Conservation (phyloP, 2,888 invertebrate species). For the Eudiplozoon nipponicum region DNA sequence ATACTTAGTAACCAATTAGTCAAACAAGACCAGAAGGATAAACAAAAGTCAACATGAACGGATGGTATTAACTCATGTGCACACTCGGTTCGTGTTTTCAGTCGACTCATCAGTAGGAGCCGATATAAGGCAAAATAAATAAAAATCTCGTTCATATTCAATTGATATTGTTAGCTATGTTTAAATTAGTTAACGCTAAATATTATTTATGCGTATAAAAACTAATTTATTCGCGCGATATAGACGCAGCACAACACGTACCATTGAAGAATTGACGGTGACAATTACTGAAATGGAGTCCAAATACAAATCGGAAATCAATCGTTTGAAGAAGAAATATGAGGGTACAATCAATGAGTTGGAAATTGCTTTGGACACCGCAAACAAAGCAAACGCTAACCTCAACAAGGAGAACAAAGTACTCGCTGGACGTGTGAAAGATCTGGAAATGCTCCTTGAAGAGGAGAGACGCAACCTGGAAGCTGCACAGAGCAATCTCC, state of each 20-base stretch:
- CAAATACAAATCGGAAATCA: constrained; percentile 26
- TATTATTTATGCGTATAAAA: constrained; percentile 6
- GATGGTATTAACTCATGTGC: too few relatives aligned
- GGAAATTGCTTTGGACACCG: constrained; percentile 20
- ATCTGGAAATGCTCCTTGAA: constrained; percentile 24
- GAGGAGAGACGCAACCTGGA: constrained; percentile 24
- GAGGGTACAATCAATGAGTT: constrained; percentile 25
- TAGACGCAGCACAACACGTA: constrained; percentile 26
- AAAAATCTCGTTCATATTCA: too few relatives aligned
- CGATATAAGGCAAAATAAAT: too few relatives aligned
- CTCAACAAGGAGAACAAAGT: constrained; percentile 89
- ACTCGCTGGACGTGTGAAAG: constrained; percentile 55
- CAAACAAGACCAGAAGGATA: too few relatives aligned
- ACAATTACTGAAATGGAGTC: constrained; percentile 26
- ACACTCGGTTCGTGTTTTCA: too few relatives aligned
- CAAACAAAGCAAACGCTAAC: constrained; percentile 20
- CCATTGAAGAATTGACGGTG: constrained; percentile 26
- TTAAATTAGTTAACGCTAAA: too few relatives aligned
- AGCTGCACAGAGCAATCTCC: constrained; percentile 19
- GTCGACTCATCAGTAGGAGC: too few relatives aligned
- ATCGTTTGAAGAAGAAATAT: constrained; percentile 27
- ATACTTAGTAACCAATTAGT: too few relatives aligned
- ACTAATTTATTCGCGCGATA: too few relatives aligned
- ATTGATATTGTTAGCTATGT: too few relatives aligned
- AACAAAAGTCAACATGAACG: too few relatives aligned